These are phyloP conservation scores for Macrosiphum euphorbiae DNA, from an alignment of 2,888 invertebrate genomes.

Conservation along the genomic window DNA sequence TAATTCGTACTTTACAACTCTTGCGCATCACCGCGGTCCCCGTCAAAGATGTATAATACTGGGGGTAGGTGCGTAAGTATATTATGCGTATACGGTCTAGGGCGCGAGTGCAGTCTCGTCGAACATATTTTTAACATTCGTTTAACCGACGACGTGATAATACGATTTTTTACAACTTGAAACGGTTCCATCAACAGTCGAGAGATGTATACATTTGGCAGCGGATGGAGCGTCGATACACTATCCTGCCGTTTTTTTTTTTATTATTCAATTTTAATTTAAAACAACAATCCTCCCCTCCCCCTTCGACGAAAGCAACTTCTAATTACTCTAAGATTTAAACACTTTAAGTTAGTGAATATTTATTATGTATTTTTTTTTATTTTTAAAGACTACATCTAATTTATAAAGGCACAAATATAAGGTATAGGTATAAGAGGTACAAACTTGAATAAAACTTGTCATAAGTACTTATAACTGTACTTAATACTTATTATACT, in stretches of 20 bases:
- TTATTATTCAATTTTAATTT: not conserved
- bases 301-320: not conserved
- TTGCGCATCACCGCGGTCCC: not conserved
- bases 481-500: not conserved
- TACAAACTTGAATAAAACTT: not conserved
- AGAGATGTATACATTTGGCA: not conserved
- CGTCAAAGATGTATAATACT: not conserved
- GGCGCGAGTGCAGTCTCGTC: not conserved
- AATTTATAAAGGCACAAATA: not conserved
- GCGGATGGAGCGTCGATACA: not conserved
- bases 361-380: not conserved
- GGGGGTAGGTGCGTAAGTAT: not conserved
- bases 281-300: not conserved
- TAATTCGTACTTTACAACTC: slow-evolving; percentile 18
- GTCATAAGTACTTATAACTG: not conserved
- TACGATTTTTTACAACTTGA: not conserved
- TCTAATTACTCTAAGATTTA: not conserved
- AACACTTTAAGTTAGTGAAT: no score
- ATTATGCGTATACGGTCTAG: not conserved
- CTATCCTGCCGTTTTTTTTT: not conserved
- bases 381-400: not conserved
- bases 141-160: slow-evolving; percentile 17
- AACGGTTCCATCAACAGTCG: not conserved
- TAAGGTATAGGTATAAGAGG: not conserved
- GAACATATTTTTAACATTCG: slow-evolving; percentile 2